These are phyloP conservation scores for Lucilia cuprina DNA, from an alignment of 1,140 invertebrate genomes.

Conservation along the genomic window DNA sequence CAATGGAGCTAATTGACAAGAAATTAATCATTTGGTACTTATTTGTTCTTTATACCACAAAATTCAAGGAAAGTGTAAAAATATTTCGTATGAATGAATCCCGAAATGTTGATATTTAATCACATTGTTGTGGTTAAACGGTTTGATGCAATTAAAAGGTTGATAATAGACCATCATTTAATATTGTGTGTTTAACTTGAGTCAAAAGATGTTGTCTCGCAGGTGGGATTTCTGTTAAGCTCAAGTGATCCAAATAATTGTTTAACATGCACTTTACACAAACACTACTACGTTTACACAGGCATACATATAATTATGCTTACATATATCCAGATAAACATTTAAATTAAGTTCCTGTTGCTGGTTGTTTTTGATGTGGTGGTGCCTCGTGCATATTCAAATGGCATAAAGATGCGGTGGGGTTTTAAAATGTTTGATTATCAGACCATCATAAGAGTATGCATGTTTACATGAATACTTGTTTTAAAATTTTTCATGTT, in stretches of 20 bases:
- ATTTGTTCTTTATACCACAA: too few relatives aligned
- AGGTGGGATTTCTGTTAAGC: slow-evolving; percentile 20
- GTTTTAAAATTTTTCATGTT: too few relatives aligned
- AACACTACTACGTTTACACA: background rate
- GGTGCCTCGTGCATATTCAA: background rate
- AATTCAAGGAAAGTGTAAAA: too few relatives aligned
- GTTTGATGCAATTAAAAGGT: background rate
- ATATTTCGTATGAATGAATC: too few relatives aligned
- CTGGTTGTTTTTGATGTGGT: background rate
- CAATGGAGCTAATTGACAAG: too few relatives aligned
- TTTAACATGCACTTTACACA: background rate
- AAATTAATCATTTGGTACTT: too few relatives aligned
- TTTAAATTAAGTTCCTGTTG: background rate
- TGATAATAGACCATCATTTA: background rate
- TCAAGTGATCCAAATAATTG: slow-evolving; percentile 36
- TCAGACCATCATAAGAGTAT: background rate
- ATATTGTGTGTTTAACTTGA: background rate
- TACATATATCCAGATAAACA: background rate
- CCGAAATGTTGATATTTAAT: too few relatives aligned
- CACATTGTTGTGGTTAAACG: too few relatives aligned
- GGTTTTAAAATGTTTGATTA: background rate
- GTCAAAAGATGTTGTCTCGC: background rate
- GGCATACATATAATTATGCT: too few relatives aligned
- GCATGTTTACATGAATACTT: too few relatives aligned
- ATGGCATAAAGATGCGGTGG: background rate